Percentiles rank a stretch among this genome's conserved stretches.
phyloP scores from a whole-genome alignment of 53 echinoderm and acorn worm species.

The Stichopus horrens region DNA sequence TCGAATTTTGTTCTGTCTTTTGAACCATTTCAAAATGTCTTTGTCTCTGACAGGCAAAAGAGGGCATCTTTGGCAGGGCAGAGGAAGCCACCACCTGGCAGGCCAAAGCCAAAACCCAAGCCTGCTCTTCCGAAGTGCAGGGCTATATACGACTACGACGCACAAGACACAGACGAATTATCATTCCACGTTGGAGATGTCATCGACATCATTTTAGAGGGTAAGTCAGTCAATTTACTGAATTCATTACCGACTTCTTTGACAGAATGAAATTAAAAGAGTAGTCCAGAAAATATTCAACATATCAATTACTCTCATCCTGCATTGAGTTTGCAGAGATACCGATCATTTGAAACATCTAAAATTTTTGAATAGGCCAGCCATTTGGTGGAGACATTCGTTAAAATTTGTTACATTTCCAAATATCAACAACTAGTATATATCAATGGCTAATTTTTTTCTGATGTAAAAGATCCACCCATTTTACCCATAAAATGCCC shows the following conservation, averaged over 20 bases:
- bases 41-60: slow-evolving; percentile 55
- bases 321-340: too few species aligned
- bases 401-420: too few species aligned
- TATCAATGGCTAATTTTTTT: too few species aligned
- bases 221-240: slow-evolving; percentile 48
- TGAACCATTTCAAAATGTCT: background rate
- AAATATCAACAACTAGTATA: too few species aligned
- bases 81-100: slow-evolving; percentile 54
- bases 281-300: too few species aligned
- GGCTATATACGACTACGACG: slow-evolving; percentile 84
- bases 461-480: too few species aligned
- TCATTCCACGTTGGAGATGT: slow-evolving; percentile 69
- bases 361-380: too few species aligned
- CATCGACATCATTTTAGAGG: slow-evolving; percentile 88
- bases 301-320: too few species aligned
- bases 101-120: slow-evolving; percentile 72
- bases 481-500: too few species aligned
- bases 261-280: background rate
- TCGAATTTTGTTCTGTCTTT: too few species aligned
- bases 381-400: too few species aligned
- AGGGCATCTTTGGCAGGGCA: slow-evolving; percentile 51
- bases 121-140: slow-evolving; percentile 66
- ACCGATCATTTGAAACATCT: too few species aligned
- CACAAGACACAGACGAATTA: slow-evolving; percentile 85
- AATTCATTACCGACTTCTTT: background rate